Base-by-base conservation (phyloP, 1,140 invertebrate genomes). In the Psix sp. region DNA sequence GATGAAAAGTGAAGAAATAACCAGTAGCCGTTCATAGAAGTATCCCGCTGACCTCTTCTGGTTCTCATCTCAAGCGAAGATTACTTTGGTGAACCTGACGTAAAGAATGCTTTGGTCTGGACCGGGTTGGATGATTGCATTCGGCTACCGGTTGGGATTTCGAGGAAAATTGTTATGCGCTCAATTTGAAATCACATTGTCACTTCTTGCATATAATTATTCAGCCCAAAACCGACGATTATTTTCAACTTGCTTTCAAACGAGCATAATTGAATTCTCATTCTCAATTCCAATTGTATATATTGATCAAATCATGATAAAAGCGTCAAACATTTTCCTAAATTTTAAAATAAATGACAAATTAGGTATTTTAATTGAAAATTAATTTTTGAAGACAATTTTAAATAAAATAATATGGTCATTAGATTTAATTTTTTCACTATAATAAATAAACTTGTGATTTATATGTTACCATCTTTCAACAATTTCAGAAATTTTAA, bases 1-100 rank as follows among this genome's bases (percentile, higher is more conserved):
- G 48, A 56, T 11, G 29, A 62, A 74, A 66, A 67, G 62, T 76
- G 57, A 73, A 77, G 59, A 62, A 77, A 73, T 60, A 81, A 84
- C 82, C 82, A 79, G 82, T 84, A 84, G 82, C 82, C 40, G 71
- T 77, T 82, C 77, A 54, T 65, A 75, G 74, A 81, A 78, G 77
- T 77, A 73, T 80, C 84, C 82, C 82, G 83, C 82, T 82, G 83
- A 81, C 78, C 80, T 82, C 74, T 80, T 75, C 77, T 74, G 62
- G 75, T 76, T 80, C 71, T 77, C 70, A 36, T 76, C 45, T 51
- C 66, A 45, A 38, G 60, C 52, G 70, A 81, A 80, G 74, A 77
- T 68, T 73, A 76, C 75, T 62, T n/a, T 59, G 71, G 60, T 73
- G 78, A 82, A 79, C 66, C 77, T 80, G 80, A 82, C 78, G 67